Evolutionary conservation across 37 sponge, comb jelly and placozoan genomes (phyloP).

Genomic region (Geodia barretti): DNA sequence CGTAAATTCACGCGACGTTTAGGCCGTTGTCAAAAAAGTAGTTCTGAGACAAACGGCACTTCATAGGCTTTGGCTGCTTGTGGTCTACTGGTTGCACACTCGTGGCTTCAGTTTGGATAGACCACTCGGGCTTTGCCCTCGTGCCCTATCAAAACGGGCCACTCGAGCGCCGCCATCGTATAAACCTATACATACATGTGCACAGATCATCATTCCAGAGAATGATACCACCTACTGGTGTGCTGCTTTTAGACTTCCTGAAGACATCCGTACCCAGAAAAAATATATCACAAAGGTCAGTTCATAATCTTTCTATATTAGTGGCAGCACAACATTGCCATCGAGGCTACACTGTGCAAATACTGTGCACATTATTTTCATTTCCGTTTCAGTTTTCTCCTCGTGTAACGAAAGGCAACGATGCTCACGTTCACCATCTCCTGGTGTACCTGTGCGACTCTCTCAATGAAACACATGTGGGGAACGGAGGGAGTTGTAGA

Average conservation of each 20-base stretch:
- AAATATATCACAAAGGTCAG: slow-evolving; percentile 45
- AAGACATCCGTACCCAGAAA: background rate
- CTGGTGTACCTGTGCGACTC: slow-evolving; percentile 45
- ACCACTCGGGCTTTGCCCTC: too few relatives aligned
- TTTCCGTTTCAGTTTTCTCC: slow-evolving; percentile 19
- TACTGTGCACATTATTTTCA: background rate
- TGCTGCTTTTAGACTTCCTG: slow-evolving; percentile 14
- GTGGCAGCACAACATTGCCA: too few relatives aligned
- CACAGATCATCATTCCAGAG: slow-evolving; percentile 38
- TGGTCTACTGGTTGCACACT: too few relatives aligned
- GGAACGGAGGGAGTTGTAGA: background rate
- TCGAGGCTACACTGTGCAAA: too few relatives aligned
- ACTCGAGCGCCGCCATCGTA: too few relatives aligned
- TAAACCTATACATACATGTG: background rate
- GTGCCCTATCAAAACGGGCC: too few relatives aligned
- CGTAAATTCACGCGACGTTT: too few relatives aligned
- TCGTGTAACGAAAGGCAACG: slow-evolving; percentile 12
- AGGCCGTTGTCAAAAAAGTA: too few relatives aligned
- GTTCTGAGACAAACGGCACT: too few relatives aligned
- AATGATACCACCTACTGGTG: slow-evolving; percentile 69
- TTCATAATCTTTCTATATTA: too few relatives aligned
- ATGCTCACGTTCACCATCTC: slow-evolving; percentile 56
- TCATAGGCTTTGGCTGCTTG: too few relatives aligned
- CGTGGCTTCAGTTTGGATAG: too few relatives aligned
- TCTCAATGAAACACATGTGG: slow-evolving; percentile 5